phyloP scores from a whole-genome alignment of 2,888 invertebrate genomes.

The Hypomecis punctinalis region DNA sequence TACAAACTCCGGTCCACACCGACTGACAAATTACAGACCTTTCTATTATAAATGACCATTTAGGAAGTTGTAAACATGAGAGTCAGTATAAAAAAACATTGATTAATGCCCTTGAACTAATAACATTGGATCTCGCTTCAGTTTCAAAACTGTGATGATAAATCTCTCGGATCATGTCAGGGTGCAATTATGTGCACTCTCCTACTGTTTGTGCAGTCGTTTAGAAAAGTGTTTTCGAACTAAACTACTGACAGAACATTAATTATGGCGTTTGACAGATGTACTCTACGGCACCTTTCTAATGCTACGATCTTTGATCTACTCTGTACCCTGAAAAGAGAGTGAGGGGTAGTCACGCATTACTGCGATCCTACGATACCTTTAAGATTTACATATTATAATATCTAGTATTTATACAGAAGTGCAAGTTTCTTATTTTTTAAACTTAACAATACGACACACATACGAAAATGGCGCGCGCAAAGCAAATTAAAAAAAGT shows the following conservation, averaged over 20 bases:
- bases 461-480: too few species aligned
- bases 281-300: too few species aligned
- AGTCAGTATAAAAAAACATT: constrained; percentile 58
- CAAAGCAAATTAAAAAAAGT: too few species aligned
- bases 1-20: constrained; percentile 30
- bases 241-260: too few species aligned
- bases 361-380: too few species aligned
- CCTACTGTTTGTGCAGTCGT: constrained; percentile 43
- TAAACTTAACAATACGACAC: too few species aligned
- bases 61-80: constrained; percentile 60
- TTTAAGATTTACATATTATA: too few species aligned
- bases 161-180: constrained; percentile 55
- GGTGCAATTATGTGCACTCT: constrained; percentile 24
- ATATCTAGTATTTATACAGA: too few species aligned
- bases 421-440: too few species aligned
- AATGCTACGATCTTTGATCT: too few species aligned
- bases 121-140: constrained; percentile 65
- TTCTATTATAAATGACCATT: constrained; percentile 57
- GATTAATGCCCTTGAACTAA: constrained; percentile 74
- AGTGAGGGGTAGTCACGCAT: too few species aligned
- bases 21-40: constrained; percentile 53
- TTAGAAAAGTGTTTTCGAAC: neutral
- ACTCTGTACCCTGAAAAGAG: too few species aligned
- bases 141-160: constrained; percentile 66
- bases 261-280: neutral